Percentiles rank a stretch among this genome's conserved stretches.
Evolutionary conservation across 2,113 vertebrate genomes (phyloP).

Genomic region (Emydocephalus ijimae): DNA sequence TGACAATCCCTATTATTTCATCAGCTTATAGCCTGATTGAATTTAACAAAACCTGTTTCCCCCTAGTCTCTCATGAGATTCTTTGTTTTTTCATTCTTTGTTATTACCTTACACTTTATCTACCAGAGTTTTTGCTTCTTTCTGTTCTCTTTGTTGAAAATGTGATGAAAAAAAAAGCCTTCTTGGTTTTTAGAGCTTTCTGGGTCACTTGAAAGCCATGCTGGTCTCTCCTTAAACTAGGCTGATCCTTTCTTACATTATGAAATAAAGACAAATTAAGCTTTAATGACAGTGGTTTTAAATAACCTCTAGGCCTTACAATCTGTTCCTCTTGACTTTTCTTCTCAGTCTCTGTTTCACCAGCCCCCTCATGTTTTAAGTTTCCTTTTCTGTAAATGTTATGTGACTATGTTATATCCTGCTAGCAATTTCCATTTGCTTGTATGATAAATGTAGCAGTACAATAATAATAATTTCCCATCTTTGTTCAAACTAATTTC

Average conservation of each 20-base stretch:
- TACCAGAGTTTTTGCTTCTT: neutral
- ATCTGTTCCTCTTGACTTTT: neutral
- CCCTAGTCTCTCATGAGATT: neutral
- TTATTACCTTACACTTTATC: neutral
- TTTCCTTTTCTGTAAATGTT: neutral
- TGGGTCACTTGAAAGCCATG: neutral
- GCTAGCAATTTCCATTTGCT: neutral
- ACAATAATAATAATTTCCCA: neutral
- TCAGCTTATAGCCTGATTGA: neutral
- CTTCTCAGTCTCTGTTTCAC: neutral
- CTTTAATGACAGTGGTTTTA: neutral
- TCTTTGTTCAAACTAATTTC: neutral
- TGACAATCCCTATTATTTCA: neutral
- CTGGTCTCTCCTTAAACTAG: neutral
- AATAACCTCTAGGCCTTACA: neutral
- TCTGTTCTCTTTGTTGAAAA: neutral
- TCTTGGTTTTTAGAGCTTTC: neutral
- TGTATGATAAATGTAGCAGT: neutral
- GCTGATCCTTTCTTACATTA: neutral
- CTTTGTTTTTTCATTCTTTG: neutral
- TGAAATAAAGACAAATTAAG: neutral
- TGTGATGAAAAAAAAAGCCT: neutral
- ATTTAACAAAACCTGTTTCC: neutral
- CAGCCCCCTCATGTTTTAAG: neutral
- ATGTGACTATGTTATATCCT: neutral